Percentiles rank a stretch among this genome's conserved stretches.
Conservation (phyloP, 1,140 invertebrate genomes). For the Phymastichus coffea region DNA sequence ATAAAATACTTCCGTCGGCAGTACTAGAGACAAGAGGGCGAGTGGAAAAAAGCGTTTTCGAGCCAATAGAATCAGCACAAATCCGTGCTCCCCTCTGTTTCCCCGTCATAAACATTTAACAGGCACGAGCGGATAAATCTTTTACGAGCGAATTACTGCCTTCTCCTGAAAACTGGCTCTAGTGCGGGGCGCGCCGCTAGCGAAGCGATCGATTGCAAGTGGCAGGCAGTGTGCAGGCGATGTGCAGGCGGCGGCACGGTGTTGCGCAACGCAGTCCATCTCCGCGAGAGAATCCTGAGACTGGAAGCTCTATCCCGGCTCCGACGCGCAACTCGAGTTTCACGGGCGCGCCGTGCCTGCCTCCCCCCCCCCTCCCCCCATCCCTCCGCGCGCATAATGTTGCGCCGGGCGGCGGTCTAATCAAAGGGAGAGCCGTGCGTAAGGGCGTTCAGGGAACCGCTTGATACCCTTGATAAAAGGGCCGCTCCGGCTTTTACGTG, state of each 20-base stretch:
- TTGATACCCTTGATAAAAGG: constrained; percentile 8
- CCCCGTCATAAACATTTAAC: constrained; percentile 22
- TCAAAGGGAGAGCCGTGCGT: constrained; percentile 4
- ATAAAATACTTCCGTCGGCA: too few relatives aligned
- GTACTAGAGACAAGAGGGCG: too few relatives aligned
- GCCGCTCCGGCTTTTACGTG: background rate
- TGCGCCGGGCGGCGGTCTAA: constrained; percentile 22
- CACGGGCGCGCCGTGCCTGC: too few relatives aligned
- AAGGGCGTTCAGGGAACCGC: constrained; percentile 2
- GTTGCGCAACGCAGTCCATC: constrained; percentile 2
- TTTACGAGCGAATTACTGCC: constrained; percentile 17
- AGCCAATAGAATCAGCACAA: constrained; percentile 4
- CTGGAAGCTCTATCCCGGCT: too few relatives aligned
- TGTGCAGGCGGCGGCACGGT: too few relatives aligned
- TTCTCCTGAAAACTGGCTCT: background rate
- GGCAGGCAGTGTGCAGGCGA: too few relatives aligned
- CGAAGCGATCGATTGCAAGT: background rate
- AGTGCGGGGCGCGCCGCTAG: background rate
- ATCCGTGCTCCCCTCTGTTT: background rate
- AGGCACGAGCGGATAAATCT: constrained; percentile 16
- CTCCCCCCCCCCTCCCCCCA: background rate
- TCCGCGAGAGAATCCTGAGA: too few relatives aligned
- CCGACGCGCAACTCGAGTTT: too few relatives aligned
- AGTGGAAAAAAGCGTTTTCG: constrained; percentile 2
- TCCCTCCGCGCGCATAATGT: background rate